phyloP scores from a whole-genome alignment of 2,888 invertebrate species.

The Uloborus plumipes region DNA sequence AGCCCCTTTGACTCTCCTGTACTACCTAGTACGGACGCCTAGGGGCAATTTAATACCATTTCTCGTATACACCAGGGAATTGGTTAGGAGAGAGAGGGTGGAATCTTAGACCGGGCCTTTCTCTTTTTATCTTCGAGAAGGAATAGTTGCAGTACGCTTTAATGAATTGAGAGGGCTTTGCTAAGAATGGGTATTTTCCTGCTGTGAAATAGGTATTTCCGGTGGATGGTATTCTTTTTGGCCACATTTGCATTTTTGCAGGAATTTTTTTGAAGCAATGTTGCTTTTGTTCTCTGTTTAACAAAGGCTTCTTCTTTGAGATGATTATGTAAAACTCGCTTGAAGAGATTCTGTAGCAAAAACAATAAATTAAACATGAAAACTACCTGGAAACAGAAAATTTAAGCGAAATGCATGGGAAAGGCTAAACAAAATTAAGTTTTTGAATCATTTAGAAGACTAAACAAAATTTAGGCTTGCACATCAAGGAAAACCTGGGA shows the following conservation, averaged over 20 bases:
- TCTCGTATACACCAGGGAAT: conserved; percentile 32
- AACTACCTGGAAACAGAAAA: too few relatives aligned
- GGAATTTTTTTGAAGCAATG: too few relatives aligned
- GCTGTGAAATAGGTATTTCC: conserved; percentile 14
- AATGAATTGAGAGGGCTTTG: conserved; percentile 40
- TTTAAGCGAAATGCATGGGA: too few relatives aligned
- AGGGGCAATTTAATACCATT: conserved; percentile 58
- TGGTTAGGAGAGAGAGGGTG: conserved; percentile 15
- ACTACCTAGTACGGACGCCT: conserved; percentile 44
- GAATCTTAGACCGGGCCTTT: conserved; percentile 48
- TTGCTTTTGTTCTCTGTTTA: too few relatives aligned
- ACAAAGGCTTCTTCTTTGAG: too few relatives aligned
- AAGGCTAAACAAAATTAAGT: too few relatives aligned
- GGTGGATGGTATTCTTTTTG: conserved; percentile 10
- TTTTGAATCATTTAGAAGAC: too few relatives aligned
- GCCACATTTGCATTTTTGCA: conserved; percentile 17
- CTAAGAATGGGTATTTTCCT: conserved; percentile 20
- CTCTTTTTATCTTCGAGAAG: conserved; percentile 51
- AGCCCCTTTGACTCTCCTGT: conserved; percentile 49
- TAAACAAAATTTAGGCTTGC: too few relatives aligned
- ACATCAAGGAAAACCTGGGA: too few relatives aligned
- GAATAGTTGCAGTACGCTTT: conserved; percentile 24
- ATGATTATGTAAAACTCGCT: too few relatives aligned
- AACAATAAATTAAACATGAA: too few relatives aligned
- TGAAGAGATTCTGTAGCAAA: too few relatives aligned